These are phyloP conservation scores for rabbit (Oryctolagus cuniculus) DNA, from an alignment of 2,113 vertebrate species.

Conservation along the genomic window DNA sequence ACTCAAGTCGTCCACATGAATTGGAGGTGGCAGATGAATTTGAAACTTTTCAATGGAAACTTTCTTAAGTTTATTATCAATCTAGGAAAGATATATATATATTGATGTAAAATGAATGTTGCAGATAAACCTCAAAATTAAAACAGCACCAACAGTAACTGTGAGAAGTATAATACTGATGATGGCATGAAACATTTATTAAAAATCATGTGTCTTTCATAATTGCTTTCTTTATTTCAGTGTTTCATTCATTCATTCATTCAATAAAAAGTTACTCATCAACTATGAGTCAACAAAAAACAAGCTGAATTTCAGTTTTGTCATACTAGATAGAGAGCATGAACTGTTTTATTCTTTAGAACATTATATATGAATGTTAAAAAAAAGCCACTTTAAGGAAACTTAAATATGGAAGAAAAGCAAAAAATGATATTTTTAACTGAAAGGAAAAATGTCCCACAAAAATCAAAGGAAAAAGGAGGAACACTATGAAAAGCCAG, in stretches of 20 bases:
- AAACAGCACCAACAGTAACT: conserved; percentile 55
- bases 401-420: conserved; percentile 70
- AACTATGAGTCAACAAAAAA: not conserved
- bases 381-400: conserved; percentile 73
- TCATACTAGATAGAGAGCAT: not conserved
- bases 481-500: not conserved
- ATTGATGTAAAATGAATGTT: accelerated
- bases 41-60: accelerated
- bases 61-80: not conserved
- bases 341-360: conserved; percentile 33
- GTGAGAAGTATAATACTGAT: not conserved
- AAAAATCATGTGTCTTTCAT: conserved; percentile 7
- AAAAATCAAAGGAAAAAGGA: conserved; percentile 71
- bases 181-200: not conserved
- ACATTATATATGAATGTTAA: not conserved
- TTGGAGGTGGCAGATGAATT: not conserved
- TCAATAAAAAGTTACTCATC: not conserved
- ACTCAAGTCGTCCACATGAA: not conserved
- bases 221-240: conserved; percentile 15
- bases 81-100: not conserved
- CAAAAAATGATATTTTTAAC: conserved; percentile 81
- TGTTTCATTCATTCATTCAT: not conserved
- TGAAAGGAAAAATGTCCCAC: conserved; percentile 79
- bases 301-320: conserved; percentile 16
- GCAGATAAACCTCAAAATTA: conserved; percentile 63